Percentiles rank a stretch among this genome's conserved stretches.
Evolutionary conservation across 2,113 vertebrate species (phyloP).

Genomic region (Thalassarche chlororhynchos): DNA sequence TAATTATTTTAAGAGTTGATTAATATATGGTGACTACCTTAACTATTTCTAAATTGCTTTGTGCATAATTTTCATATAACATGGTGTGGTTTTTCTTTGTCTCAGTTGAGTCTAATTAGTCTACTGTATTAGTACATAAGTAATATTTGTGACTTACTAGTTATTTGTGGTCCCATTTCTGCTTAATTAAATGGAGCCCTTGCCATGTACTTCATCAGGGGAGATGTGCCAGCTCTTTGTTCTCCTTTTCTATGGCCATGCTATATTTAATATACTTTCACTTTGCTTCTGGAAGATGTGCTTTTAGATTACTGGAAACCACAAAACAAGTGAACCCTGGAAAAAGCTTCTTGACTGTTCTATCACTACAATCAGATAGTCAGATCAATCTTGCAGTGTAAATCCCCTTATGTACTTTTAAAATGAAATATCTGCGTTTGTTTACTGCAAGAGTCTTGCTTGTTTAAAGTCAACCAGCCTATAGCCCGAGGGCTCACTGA

Average conservation of each 20-base stretch:
- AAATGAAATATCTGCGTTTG: not conserved
- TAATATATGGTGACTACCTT: not conserved
- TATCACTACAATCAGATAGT: not conserved
- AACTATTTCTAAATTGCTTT: not conserved
- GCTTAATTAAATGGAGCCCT: not conserved
- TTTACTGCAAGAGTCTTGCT: not conserved
- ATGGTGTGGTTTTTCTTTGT: not conserved
- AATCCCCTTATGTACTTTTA: not conserved
- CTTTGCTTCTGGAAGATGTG: not conserved
- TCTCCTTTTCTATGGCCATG: not conserved
- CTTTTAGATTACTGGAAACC: not conserved
- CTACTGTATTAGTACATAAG: not conserved
- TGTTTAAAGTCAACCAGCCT: not conserved
- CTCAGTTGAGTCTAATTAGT: not conserved
- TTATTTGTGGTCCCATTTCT: not conserved
- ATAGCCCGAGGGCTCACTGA: not conserved
- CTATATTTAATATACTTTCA: not conserved
- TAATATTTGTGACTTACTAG: conserved; percentile 21
- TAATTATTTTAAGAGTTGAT: not conserved
- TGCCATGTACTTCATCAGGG: not conserved
- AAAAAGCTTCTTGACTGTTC: not conserved
- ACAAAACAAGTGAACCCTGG: not conserved
- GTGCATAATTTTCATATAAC: not conserved
- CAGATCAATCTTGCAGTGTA: not conserved
- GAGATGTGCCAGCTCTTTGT: not conserved